These are phyloP conservation scores for Hemistola chrysoprasaria DNA, from an alignment of 2,888 invertebrate species.

Conservation along the genomic window DNA sequence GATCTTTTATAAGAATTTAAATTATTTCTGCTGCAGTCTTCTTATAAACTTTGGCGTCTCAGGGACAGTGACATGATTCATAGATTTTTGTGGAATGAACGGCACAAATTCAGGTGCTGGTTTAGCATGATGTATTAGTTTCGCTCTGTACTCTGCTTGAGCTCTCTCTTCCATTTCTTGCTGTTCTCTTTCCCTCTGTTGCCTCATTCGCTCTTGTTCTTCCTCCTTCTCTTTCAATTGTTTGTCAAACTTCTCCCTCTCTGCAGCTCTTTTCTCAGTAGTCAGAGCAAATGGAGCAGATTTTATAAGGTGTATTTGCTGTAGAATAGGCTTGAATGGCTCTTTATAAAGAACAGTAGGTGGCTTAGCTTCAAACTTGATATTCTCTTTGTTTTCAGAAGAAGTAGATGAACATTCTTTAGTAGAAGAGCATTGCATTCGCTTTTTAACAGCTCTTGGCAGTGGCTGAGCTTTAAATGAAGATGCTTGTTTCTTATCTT, in stretches of 20 bases:
- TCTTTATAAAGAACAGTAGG: conserved; percentile 83
- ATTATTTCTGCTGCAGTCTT: conserved; percentile 52
- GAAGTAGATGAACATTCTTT: conserved; percentile 52
- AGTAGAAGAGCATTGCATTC: conserved; percentile 49
- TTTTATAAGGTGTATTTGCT: conserved; percentile 63
- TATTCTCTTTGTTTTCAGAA: conserved; percentile 71
- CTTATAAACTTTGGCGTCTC: conserved; percentile 83
- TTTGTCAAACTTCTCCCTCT: conserved; percentile 83
- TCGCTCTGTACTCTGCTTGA: conserved; percentile 75
- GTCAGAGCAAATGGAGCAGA: conserved; percentile 82
- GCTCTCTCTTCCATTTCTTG: conserved; percentile 75
- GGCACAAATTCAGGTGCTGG: conserved; percentile 80
- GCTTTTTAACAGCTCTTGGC: conserved; percentile 76
- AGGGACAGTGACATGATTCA: conserved; percentile 82
- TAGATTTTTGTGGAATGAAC: conserved; percentile 75
- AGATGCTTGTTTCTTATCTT: conserved; percentile 81
- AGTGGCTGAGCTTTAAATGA: conserved; percentile 88
- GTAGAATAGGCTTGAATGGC: conserved; percentile 84
- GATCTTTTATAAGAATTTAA: background rate
- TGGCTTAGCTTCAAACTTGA: conserved; percentile 84
- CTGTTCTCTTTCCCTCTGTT: conserved; percentile 58
- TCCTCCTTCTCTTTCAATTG: conserved; percentile 78
- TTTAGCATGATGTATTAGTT: conserved; percentile 83
- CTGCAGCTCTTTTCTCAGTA: conserved; percentile 84
- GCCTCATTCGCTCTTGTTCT: conserved; percentile 64